These are phyloP conservation scores for Podabrus alpinus DNA, from an alignment of 2,888 invertebrate species.

Conservation along the genomic window DNA sequence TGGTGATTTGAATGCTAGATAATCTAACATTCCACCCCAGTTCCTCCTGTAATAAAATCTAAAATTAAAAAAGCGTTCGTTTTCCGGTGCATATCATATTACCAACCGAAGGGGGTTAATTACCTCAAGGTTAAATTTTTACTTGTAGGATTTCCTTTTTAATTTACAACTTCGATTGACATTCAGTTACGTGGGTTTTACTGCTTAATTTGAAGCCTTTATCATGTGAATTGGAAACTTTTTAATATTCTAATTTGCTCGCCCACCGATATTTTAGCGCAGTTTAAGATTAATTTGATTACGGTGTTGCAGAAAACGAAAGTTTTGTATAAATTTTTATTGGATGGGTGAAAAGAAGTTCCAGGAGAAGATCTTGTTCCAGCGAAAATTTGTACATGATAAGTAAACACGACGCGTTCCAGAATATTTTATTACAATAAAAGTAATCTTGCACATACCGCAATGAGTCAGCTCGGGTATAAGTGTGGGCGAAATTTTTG, in stretches of 20 bases:
- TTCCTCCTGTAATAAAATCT: not conserved
- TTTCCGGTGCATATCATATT: constrained; percentile 6
- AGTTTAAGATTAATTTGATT: not conserved
- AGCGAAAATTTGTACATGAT: not conserved
- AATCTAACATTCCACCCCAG: constrained; percentile 2
- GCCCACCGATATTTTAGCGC: not conserved
- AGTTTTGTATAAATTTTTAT: not conserved
- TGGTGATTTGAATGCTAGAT: constrained; percentile 20
- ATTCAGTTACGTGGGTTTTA: not conserved
- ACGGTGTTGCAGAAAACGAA: not conserved
- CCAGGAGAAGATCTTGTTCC: not conserved
- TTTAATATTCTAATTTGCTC: not conserved
- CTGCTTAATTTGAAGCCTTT: not conserved
- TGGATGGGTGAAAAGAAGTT: not conserved
- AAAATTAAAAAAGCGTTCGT: not conserved
- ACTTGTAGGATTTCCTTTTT: not conserved
- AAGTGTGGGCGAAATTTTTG: constrained; percentile 7
- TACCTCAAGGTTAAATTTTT: constrained; percentile 5
- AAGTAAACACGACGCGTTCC: not conserved
- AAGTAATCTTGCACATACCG: not conserved
- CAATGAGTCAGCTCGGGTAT: not conserved
- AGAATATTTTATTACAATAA: not conserved
- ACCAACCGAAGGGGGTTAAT: not conserved
- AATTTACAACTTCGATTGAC: not conserved
- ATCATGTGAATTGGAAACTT: not conserved